Base-by-base conservation (phyloP, 2,113 vertebrate genomes). In the Myiozetetes cayanensis region DNA sequence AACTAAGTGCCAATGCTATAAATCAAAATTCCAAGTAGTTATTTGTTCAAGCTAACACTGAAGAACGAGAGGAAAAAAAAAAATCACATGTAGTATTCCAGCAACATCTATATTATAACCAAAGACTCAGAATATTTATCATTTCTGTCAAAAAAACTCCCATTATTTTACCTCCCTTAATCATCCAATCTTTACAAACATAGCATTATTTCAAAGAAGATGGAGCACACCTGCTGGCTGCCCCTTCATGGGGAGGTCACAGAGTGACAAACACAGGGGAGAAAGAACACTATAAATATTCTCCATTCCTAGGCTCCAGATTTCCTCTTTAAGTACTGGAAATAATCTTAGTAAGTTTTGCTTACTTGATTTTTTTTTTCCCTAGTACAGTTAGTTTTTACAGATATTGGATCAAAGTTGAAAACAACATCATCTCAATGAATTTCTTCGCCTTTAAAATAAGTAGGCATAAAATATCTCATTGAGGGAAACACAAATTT, bases 11-110 rank as follows among this genome's bases (percentile, higher is more conserved):
- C 13, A 74, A 30, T 58, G 4, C 21, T 39, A 49, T 62, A 78
- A 59, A 78, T 56, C 46, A 28, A 75, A 91, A 89, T 44, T 74
- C 12, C 3, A 31, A 63, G 30, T 28, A 52, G 73, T 93, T 82
- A 43, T 56, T 74, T 70, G 33, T 23, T 78, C 56, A 80, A 49
- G 28, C 13, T 67, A 83, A 86, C 43, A 75, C 12, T 68, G 47
- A 89, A 63, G 17, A 68, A 88, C 5, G 18, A 46, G 23, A 21
- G 49, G 39, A 12, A 50, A 58, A 37, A 37, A 55, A 63, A n/a
- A 27, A 44, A 10, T 5, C 8, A 10, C 5, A 18, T 0, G 28
- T 20, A 1, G 0, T 21, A 35, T 79, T 90, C 75, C 52, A 47
- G n/a, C 27, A 85, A 61, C 15, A 49, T 49, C 22, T 74, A 5